Evolutionary conservation across 2,113 vertebrate species (phyloP), one percentile per base, ranked within the genome.

Genomic region (Sterrhoptilus dennistouni): DNA sequence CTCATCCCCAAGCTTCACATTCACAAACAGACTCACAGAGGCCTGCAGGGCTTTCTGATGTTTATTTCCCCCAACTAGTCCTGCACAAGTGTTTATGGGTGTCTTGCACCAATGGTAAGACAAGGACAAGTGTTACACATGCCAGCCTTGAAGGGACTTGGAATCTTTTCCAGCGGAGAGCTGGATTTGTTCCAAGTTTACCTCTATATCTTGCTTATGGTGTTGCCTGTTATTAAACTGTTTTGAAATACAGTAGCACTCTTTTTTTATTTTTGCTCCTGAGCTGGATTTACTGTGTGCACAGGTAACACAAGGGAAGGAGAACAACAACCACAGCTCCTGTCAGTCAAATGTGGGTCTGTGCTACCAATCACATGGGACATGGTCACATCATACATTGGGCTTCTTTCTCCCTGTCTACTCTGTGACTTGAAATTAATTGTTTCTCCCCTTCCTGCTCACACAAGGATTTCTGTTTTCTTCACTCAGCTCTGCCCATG

Each of bases 291-390:
- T 69, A 36, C 33, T 59, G 15, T 18, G 4, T 47, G 69, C 23
- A 65, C 31, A 47, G 28, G 7, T 78, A 52, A 59, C 12, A 63
- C 45, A 87, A 82, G 29, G 71, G 18, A 44, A 66, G 40, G 14
- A 66, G 49, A 74, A 21, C 33, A 82, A 28, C 31, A 35, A 27
- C 27, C 53, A 50, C 36, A 60, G 23, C 23, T 72, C 33, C 36
- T 61, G 11, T 47, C 60, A 42, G 20, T 76, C 5, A 3, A 12
- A 63, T 18, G 21, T 60, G 38, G 45, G 24, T 53, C 33, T 56
- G 19, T 68, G n/a, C 25, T 59, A 17, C 31, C 38, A 50, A 9
- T 52, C 50, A 25, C 31, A 28, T 0, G 0, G 11, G 18, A 4
- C 9, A 4, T 18, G 19, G 14, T n/a, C 50, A 65, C 31, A 23